Percentiles rank a stretch among this genome's conserved stretches.
These are phyloP conservation scores for Agriotes lineatus DNA, from an alignment of 2,888 invertebrate genomes.

Conservation along the genomic window DNA sequence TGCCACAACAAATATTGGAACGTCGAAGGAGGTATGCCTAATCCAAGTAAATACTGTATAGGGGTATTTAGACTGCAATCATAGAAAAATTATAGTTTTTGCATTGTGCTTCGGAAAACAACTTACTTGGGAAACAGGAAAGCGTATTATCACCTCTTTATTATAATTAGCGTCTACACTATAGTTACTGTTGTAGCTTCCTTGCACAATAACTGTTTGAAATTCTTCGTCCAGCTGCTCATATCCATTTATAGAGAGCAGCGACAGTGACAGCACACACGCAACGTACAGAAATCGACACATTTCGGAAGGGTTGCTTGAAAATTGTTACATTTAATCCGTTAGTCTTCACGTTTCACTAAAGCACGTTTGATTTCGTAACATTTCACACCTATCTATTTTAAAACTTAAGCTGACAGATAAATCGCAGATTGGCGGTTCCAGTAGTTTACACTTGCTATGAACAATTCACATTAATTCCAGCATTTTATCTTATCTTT, in stretches of 20 bases:
- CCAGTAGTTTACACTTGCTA: background rate
- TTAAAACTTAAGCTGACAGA: background rate
- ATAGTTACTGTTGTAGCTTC: slow-evolving; percentile 44
- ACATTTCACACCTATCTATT: background rate
- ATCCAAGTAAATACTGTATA: slow-evolving; percentile 25
- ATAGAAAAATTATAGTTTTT: too few relatives aligned
- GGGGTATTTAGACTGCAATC: slow-evolving; percentile 27
- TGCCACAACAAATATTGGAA: slow-evolving; percentile 69
- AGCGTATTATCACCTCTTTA: slow-evolving; percentile 69
- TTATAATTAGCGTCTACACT: slow-evolving; percentile 65
- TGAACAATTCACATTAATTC: slow-evolving; percentile 1
- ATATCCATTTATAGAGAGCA: background rate
- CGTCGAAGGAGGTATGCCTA: background rate
- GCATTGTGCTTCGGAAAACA: background rate
- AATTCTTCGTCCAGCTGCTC: background rate
- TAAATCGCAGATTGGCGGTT: background rate
- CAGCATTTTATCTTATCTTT: slow-evolving; percentile 8
- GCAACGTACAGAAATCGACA: background rate
- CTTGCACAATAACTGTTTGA: background rate
- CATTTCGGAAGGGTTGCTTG: too few relatives aligned
- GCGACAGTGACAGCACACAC: background rate
- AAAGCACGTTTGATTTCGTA: background rate
- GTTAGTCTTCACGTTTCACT: too few relatives aligned
- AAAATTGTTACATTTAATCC: too few relatives aligned
- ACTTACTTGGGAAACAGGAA: slow-evolving; percentile 65